phyloP scores from a whole-genome alignment of 2,113 vertebrate species.

The Anolis carolinensis region DNA sequence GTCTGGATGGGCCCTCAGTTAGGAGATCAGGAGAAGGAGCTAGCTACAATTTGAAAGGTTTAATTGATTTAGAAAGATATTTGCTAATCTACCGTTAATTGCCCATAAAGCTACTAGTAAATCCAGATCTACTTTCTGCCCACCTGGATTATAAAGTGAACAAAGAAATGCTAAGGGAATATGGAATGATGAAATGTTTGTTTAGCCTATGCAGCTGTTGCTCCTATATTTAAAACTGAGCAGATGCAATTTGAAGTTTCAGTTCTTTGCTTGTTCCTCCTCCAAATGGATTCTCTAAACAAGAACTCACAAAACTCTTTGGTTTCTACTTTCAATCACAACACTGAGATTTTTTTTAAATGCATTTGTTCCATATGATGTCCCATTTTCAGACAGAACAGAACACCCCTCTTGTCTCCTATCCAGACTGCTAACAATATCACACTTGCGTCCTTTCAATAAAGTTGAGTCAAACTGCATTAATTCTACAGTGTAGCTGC shows the following conservation, averaged over 20 bases:
- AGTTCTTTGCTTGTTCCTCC: neutral
- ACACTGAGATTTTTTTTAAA: neutral
- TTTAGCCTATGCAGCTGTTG: neutral
- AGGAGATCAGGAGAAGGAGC: too few species aligned
- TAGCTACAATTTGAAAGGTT: too few species aligned
- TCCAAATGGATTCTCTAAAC: neutral
- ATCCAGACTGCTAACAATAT: neutral
- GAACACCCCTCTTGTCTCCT: neutral
- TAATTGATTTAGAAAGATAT: neutral
- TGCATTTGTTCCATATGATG: neutral
- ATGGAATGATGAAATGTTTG: neutral
- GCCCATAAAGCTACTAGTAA: neutral
- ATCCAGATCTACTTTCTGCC: neutral
- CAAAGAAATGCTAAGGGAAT: neutral
- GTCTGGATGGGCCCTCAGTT: too few species aligned
- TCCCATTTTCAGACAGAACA: neutral
- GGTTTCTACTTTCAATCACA: neutral
- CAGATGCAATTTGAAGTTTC: neutral
- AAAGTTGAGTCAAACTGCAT: too few species aligned
- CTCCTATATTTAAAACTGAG: neutral
- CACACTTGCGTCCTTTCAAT: neutral
- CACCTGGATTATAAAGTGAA: neutral
- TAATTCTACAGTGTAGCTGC: too few species aligned
- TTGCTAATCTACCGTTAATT: neutral
- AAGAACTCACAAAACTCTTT: neutral